Evolutionary conservation across 2,888 invertebrate species (phyloP).

Genomic region (Sesia bembeciformis): DNA sequence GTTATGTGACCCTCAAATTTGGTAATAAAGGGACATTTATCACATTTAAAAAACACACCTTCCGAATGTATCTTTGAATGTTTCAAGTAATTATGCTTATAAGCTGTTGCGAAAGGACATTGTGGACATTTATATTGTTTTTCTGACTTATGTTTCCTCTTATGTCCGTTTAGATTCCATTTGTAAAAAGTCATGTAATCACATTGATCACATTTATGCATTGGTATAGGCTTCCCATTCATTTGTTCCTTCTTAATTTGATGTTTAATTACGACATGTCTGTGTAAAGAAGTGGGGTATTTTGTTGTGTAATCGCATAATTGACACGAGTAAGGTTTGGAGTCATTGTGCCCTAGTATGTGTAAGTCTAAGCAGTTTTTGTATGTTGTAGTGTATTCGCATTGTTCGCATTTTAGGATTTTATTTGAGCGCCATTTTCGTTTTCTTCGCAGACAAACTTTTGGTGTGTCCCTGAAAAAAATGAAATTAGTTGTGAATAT

Average conservation of each 20-base stretch:
- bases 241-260: conserved; percentile 9
- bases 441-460: background rate
- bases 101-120: conserved; percentile 26
- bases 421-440: conserved; percentile 9
- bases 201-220: conserved; percentile 22
- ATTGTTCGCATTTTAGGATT: conserved; percentile 24
- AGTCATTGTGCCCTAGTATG: conserved; percentile 23
- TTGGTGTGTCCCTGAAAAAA: too few species aligned
- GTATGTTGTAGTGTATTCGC: conserved; percentile 34
- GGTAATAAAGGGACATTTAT: conserved; percentile 42
- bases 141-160: conserved; percentile 25
- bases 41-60: conserved; percentile 24
- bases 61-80: conserved; percentile 26
- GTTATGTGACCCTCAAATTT: conserved; percentile 43
- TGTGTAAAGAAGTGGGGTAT: conserved; percentile 28
- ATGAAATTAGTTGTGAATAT: too few species aligned
- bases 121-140: conserved; percentile 27
- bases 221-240: background rate
- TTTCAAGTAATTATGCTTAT: conserved; percentile 26
- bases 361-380: conserved; percentile 38
- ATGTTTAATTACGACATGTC: conserved; percentile 36
- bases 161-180: conserved; percentile 24
- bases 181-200: conserved; percentile 22
- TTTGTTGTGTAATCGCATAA: conserved; percentile 36
- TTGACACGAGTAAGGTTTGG: conserved; percentile 27